Evolutionary conservation across 2,113 vertebrate genomes (phyloP).

Genomic region (Gallinago undulata): DNA sequence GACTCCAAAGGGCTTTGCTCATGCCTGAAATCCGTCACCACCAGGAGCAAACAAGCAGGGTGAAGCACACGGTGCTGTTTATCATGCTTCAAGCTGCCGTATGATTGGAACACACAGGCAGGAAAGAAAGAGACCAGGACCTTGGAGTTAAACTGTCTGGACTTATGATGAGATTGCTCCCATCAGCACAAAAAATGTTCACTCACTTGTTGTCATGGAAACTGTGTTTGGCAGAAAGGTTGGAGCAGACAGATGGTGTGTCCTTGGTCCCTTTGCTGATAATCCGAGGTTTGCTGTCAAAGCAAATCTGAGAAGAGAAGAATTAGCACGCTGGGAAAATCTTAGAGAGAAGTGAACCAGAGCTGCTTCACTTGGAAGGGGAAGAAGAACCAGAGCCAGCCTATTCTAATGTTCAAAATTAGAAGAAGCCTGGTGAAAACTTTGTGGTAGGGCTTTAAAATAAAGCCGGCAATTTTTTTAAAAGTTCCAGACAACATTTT

Average conservation of each 20-base stretch:
- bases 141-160: background rate
- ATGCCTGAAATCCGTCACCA: background rate
- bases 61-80: background rate
- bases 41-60: background rate
- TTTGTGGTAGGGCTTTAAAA: conserved; percentile 31
- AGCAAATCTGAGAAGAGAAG: conserved; percentile 83
- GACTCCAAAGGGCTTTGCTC: background rate
- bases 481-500: background rate
- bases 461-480: conserved; percentile 17
- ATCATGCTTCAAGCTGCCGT: background rate
- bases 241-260: conserved; percentile 85
- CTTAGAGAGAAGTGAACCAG: conserved; percentile 34
- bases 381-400: conserved; percentile 1
- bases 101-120: background rate
- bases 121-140: background rate
- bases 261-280: conserved; percentile 90
- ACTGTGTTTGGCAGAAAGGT: conserved; percentile 80
- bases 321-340: conserved; percentile 42
- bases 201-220: conserved; percentile 94
- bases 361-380: conserved; percentile 2
- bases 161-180: background rate
- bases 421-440: conserved; percentile 22
- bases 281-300: conserved; percentile 89
- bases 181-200: background rate
- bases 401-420: conserved; percentile 39